These are phyloP conservation scores for Dinomys branickii DNA, from an alignment of 2,113 vertebrate genomes.

Conservation along the genomic window DNA sequence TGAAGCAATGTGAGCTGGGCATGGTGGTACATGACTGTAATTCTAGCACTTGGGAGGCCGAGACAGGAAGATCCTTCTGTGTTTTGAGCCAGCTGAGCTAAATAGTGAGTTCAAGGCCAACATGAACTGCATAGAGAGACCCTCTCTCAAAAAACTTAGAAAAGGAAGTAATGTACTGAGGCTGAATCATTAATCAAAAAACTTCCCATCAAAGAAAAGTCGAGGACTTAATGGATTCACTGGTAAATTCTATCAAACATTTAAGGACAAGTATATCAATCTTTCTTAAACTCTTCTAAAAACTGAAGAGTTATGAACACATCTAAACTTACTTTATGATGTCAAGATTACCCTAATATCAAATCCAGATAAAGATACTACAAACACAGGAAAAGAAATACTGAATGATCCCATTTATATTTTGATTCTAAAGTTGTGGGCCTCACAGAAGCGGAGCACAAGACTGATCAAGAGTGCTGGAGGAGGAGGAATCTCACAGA, in stretches of 20 bases:
- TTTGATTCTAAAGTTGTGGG: neutral
- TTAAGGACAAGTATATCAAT: neutral
- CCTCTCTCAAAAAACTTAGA: neutral
- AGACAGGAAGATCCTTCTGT: neutral
- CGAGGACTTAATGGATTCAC: neutral
- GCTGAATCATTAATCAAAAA: neutral
- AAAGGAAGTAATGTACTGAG: neutral
- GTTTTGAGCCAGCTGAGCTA: neutral
- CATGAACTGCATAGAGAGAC: neutral
- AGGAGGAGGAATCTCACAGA: neutral
- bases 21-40: neutral
- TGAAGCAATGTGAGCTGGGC: neutral
- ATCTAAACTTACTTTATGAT: neutral
- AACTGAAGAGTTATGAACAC: neutral
- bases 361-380: neutral
- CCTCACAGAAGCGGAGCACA: neutral
- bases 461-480: neutral
- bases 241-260: neutral
- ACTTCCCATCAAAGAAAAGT: neutral
- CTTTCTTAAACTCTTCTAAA: neutral
- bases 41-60: neutral
- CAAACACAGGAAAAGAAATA: neutral
- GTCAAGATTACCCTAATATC: neutral
- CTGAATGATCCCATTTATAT: neutral
- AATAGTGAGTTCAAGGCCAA: neutral